phyloP scores from a whole-genome alignment of 1,140 invertebrate species.

The Pogonomyrmex barbatus region DNA sequence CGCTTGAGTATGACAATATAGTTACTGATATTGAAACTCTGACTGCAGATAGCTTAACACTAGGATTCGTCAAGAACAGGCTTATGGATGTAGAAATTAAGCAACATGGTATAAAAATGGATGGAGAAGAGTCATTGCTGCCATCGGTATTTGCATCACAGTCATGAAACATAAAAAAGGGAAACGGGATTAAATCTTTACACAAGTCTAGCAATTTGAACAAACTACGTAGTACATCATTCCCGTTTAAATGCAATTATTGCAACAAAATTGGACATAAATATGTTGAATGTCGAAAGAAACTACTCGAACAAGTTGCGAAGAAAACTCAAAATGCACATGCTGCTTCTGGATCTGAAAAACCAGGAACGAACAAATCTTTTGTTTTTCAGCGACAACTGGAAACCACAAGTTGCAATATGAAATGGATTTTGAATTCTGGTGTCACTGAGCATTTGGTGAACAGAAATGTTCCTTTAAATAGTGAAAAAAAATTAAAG shows the following conservation, averaged over 20 bases:
- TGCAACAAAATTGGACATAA: background rate
- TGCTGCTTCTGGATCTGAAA: rapidly evolving
- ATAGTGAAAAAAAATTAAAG: background rate
- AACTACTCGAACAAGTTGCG: background rate
- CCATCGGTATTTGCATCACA: no score
- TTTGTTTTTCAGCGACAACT: background rate
- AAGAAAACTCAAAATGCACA: background rate
- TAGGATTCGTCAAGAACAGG: no score
- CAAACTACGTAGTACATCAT: background rate
- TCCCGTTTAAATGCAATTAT: background rate
- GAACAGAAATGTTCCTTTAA: background rate
- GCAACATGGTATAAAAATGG: no score
- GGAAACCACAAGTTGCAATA: background rate
- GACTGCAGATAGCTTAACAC: no score
- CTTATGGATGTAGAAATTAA: no score
- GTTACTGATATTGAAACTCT: no score
- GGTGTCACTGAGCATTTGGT: background rate
- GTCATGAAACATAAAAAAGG: no score
- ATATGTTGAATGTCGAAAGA: background rate
- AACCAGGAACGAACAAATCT: background rate
- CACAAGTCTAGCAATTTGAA: no score
- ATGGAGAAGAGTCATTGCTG: no score
- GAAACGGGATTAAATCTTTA: no score
- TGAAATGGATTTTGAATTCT: background rate
- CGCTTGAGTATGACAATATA: no score